phyloP scores from a whole-genome alignment of 2,113 vertebrate species.

The Colossoma macropomum region DNA sequence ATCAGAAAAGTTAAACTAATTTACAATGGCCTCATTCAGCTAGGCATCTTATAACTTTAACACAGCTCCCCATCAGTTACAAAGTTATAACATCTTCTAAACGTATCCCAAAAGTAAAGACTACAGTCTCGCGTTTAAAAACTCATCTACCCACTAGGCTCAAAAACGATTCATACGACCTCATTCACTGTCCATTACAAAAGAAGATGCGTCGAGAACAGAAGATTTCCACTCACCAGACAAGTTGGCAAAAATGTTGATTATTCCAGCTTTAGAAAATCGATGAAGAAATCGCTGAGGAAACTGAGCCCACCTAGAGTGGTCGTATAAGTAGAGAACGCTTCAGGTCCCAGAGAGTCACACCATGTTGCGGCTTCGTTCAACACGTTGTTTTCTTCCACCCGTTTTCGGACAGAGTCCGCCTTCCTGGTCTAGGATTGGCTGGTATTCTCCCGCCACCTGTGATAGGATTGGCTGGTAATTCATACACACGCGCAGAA shows the following conservation, averaged over 20 bases:
- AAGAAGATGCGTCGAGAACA: neutral
- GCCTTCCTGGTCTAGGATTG: neutral
- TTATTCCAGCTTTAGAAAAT: neutral
- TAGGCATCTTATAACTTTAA: too few relatives aligned
- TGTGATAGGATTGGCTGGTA: neutral
- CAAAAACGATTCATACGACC: neutral
- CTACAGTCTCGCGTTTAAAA: neutral
- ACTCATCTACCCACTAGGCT: neutral
- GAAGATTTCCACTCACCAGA: constrained; percentile 29
- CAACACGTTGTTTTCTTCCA: neutral
- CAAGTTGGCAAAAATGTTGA: neutral
- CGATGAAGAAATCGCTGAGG: too few relatives aligned
- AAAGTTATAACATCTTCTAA: neutral
- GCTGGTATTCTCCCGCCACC: neutral
- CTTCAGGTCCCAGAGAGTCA: neutral
- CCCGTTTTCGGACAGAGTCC: neutral
- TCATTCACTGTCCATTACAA: neutral
- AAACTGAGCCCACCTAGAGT: neutral
- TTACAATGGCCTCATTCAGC: neutral
- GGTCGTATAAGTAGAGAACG: neutral
- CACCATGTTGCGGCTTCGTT: neutral
- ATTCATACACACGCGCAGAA: neutral
- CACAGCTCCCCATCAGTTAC: too few relatives aligned
- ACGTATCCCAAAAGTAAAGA: neutral
- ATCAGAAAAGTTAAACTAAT: neutral